These are phyloP conservation scores for Drosophila sulfurigaster DNA, from an alignment of 1,140 invertebrate species.

Conservation along the genomic window DNA sequence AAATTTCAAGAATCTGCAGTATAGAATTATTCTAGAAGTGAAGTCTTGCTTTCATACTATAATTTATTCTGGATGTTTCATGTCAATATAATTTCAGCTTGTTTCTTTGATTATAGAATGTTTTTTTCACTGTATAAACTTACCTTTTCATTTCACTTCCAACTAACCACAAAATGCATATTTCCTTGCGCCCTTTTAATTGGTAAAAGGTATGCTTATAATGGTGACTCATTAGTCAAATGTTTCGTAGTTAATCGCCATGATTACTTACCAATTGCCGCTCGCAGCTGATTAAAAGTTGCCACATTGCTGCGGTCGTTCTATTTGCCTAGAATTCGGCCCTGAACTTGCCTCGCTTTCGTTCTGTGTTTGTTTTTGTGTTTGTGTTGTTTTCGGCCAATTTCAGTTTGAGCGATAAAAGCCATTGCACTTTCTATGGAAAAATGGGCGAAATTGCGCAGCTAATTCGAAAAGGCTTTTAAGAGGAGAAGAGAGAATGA, in stretches of 20 bases:
- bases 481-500: not conserved
- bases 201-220: not conserved
- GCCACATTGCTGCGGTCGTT: not conserved
- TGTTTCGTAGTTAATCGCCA: constrained; percentile 5
- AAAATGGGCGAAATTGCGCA: constrained; percentile 10
- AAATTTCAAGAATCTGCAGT: too few species aligned
- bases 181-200: not conserved
- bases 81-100: too few species aligned
- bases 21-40: too few species aligned
- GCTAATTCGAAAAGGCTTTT: constrained; percentile 21
- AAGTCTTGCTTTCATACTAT: too few species aligned
- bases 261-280: not conserved
- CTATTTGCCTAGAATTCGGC: constrained; percentile 4
- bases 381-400: too few species aligned
- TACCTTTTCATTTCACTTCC: too few species aligned
- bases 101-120: too few species aligned
- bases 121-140: too few species aligned
- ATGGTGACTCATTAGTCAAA: constrained; percentile 32
- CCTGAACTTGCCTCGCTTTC: constrained; percentile 31
- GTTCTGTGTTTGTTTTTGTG: not conserved
- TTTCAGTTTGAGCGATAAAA: constrained; percentile 26
- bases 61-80: too few species aligned
- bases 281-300: constrained; percentile 1
- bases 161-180: too few species aligned
- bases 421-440: constrained; percentile 49